phyloP scores from a whole-genome alignment of 2,113 vertebrate species.

The Odocoileus virginianus region DNA sequence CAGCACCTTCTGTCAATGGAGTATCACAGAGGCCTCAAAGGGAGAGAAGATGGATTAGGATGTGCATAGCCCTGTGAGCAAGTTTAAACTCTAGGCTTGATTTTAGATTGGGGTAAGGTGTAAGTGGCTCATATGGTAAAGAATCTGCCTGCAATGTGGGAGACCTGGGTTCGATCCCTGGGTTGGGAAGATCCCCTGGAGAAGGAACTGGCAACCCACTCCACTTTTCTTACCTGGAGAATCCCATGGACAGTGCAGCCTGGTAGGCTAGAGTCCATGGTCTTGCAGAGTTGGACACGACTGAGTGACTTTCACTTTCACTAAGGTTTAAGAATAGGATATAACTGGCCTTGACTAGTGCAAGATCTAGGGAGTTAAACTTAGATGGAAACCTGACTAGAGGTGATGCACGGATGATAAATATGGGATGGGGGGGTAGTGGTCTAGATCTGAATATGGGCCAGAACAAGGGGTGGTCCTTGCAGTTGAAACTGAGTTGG shows the following conservation, averaged over 20 bases:
- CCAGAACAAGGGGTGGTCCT: background rate
- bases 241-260: background rate
- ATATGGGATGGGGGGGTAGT: too few species aligned
- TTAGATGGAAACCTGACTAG: background rate
- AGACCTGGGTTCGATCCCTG: background rate
- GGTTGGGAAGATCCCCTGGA: background rate
- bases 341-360: background rate
- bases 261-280: background rate
- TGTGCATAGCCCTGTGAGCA: background rate
- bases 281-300: background rate
- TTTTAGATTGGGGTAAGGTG: background rate
- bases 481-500: background rate
- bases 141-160: background rate
- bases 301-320: background rate
- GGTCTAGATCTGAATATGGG: background rate
- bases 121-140: background rate
- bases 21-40: background rate
- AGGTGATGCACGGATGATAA: background rate
- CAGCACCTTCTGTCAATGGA: background rate
- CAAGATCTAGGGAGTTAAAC: background rate
- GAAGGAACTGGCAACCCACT: background rate
- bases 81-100: background rate
- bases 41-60: background rate
- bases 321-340: background rate
- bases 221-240: background rate